phyloP scores from a whole-genome alignment of 2,888 invertebrate genomes.

The Tortrix viridana region DNA sequence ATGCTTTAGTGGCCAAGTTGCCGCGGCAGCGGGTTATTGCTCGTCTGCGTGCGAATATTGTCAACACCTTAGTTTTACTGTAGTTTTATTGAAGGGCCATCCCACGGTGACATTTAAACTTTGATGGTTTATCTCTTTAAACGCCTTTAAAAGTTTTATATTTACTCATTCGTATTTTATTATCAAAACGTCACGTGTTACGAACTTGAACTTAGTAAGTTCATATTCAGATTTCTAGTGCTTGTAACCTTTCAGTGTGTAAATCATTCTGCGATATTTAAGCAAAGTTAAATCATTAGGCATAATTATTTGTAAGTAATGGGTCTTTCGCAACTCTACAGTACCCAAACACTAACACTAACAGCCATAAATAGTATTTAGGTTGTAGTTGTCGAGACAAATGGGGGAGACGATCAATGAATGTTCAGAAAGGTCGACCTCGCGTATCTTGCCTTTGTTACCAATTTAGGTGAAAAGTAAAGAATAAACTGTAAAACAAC shows the following conservation, averaged over 20 bases:
- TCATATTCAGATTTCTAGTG: background rate
- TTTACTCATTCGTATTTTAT: background rate
- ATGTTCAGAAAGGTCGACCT: constrained; percentile 29
- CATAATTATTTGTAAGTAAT: constrained; percentile 33
- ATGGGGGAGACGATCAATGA: constrained; percentile 28
- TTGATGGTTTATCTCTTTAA: background rate
- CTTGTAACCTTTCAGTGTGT: background rate
- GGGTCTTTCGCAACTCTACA: constrained; percentile 27
- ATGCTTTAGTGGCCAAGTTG: constrained; percentile 60
- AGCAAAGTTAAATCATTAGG: constrained; percentile 16
- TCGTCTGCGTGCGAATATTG: constrained; percentile 50
- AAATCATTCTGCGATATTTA: constrained; percentile 8
- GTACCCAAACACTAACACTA: constrained; percentile 29
- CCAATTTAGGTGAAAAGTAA: constrained; percentile 9
- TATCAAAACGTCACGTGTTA: too few relatives aligned
- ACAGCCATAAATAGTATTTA: constrained; percentile 35
- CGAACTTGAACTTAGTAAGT: background rate
- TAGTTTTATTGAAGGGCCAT: constrained; percentile 41
- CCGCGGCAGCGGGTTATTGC: constrained; percentile 53
- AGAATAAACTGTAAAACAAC: too few relatives aligned
- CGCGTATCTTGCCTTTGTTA: constrained; percentile 11
- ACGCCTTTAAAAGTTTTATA: background rate
- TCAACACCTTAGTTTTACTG: constrained; percentile 48
- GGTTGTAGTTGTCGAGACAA: constrained; percentile 30
- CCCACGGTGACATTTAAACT: background rate